phyloP scores from a whole-genome alignment of 2,888 invertebrate species.

The Cantharis lateralis region DNA sequence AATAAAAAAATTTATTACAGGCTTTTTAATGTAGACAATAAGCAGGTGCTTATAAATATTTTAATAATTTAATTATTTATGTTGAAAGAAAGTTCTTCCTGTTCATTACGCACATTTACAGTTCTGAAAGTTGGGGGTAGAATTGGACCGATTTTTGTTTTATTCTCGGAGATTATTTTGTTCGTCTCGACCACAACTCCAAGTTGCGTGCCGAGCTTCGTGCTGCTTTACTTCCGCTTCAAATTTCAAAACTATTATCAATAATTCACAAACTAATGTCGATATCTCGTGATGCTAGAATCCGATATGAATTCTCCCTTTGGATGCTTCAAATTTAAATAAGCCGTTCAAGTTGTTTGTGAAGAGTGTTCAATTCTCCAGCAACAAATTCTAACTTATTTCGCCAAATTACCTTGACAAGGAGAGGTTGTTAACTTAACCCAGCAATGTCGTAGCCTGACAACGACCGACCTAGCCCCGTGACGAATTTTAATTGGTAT shows the following conservation, averaged over 20 bases:
- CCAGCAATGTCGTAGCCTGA: not conserved
- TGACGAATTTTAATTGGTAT: slow-evolving; percentile 4
- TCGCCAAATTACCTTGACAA: not conserved
- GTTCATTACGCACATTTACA: not conserved
- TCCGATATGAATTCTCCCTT: not conserved
- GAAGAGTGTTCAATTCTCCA: not conserved
- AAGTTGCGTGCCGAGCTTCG: not conserved
- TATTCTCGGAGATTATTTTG: not conserved
- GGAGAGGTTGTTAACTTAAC: not conserved
- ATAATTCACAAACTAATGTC: not conserved
- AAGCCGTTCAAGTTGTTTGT: not conserved
- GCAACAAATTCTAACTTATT: not conserved
- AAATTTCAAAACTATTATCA: not conserved
- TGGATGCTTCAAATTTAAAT: not conserved
- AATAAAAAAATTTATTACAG: not conserved
- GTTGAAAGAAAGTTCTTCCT: not conserved
- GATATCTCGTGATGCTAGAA: not conserved
- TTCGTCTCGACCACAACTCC: not conserved
- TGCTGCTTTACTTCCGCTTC: not conserved
- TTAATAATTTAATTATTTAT: not conserved
- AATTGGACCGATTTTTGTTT: not conserved
- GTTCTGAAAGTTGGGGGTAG: not conserved
- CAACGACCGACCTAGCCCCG: not conserved
- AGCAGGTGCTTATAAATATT: not conserved
- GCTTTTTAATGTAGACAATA: not conserved